Percentiles rank a stretch among this genome's conserved stretches.
These are phyloP conservation scores for Isoperla grammatica DNA, from an alignment of 2,888 invertebrate species.

Conservation along the genomic window DNA sequence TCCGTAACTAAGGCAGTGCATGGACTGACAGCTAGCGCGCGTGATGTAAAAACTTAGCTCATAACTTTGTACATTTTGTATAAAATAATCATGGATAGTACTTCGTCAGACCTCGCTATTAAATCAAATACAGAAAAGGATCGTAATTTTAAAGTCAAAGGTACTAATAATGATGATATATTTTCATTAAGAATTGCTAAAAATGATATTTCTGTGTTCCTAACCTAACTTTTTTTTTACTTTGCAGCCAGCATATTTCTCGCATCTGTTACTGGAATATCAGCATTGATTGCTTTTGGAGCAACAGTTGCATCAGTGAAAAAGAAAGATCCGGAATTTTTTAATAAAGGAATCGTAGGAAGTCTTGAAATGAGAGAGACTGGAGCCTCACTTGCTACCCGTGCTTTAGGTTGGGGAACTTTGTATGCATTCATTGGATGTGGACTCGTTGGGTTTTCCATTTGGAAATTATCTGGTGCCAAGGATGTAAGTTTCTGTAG, in stretches of 20 bases:
- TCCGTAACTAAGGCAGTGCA: too few species aligned
- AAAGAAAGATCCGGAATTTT: conserved; percentile 71
- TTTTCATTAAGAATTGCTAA: neutral
- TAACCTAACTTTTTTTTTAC: conserved; percentile 3
- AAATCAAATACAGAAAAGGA: conserved; percentile 4
- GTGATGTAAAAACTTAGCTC: too few species aligned
- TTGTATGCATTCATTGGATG: conserved; percentile 83
- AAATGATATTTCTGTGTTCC: neutral
- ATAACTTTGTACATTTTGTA: too few species aligned
- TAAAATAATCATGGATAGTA: too few species aligned
- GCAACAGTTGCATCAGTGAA: conserved; percentile 70
- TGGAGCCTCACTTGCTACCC: conserved; percentile 68
- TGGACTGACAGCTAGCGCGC: too few species aligned
- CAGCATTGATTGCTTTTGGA: conserved; percentile 76
- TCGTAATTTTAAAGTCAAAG: conserved; percentile 12
- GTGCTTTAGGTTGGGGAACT: conserved; percentile 85
- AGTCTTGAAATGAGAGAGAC: conserved; percentile 62
- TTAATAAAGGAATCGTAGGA: conserved; percentile 62
- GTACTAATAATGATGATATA: neutral
- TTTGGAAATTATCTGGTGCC: conserved; percentile 88
- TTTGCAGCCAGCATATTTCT: conserved; percentile 50
- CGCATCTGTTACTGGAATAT: conserved; percentile 66
- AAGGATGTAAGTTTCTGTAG: conserved; percentile 69
- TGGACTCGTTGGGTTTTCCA: conserved; percentile 68
- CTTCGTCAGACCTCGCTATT: too few species aligned